phyloP scores from a whole-genome alignment of 2,113 vertebrate genomes.

The rat (Rattus norvegicus) region DNA sequence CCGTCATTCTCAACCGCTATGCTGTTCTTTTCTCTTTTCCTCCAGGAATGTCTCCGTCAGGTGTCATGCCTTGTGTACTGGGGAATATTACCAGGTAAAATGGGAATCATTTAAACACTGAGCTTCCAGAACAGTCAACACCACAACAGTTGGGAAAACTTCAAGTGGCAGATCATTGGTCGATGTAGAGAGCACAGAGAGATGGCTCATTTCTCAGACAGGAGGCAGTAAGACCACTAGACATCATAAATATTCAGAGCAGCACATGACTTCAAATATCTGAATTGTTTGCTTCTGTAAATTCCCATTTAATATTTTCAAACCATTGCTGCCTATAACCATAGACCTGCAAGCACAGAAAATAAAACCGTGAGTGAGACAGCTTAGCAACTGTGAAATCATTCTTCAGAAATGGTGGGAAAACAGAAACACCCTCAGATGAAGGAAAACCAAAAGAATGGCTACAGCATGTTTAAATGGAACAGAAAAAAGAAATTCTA shows the following conservation, averaged over 20 bases:
- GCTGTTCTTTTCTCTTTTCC: not conserved
- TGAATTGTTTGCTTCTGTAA: not conserved
- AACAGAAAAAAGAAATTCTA: not conserved
- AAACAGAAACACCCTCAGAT: not conserved
- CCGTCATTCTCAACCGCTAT: not conserved
- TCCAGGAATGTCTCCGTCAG: not conserved
- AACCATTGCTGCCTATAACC: not conserved
- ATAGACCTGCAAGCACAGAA: not conserved
- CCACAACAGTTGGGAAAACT: not conserved
- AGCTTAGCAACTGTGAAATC: not conserved
- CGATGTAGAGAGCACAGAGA: accelerated
- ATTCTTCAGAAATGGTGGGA: not conserved
- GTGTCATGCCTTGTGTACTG: not conserved
- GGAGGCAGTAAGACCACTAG: not conserved
- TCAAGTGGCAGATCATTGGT: not conserved
- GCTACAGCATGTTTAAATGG: not conserved
- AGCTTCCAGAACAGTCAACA: not conserved
- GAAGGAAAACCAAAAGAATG: not conserved
- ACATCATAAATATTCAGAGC: not conserved
- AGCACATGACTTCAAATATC: not conserved
- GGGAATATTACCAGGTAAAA: not conserved
- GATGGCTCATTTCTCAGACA: not conserved
- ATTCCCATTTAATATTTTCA: not conserved
- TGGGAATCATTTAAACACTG: not conserved
- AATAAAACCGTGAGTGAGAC: not conserved